Base-by-base conservation (phyloP, 2,113 vertebrate genomes). In the Laticauda colubrina region DNA sequence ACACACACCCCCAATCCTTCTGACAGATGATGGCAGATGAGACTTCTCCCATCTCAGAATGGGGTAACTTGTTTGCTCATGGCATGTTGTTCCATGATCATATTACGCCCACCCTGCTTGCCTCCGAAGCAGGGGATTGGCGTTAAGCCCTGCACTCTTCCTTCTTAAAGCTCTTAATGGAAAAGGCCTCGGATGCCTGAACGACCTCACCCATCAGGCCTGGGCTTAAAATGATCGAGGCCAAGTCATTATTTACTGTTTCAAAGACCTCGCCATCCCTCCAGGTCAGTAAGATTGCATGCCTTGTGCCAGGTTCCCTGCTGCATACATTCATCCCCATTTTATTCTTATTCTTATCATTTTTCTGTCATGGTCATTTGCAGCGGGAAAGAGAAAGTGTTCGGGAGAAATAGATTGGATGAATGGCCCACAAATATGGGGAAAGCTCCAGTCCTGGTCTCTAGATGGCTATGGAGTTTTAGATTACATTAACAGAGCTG, bases 101-200 rank as follows among this genome's bases (percentile, higher is more conserved):
- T 3, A 0, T 96, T 96, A 93, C 95, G 95, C 93, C 96, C 95
- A 94, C 95, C 53, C 57, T 90, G 91, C 93, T 91, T 95, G 91
- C 86, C 53, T 89, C 34, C 95, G 86, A 59, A 1, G 56, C 53
- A 61, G 92, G 94, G 94, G 91, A 92, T 59, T 94, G 94, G 14
- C 91, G 93, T 95, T 94, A 95, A 94, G 93, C 48, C 89, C 86
- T 86, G 91, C 93, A 91, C 88, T 94, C 95, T 93, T 96, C 92
- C 95, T 96, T 96, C 93, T 93, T 94, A 96, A 96, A 96, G 94
- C 95, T 94, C 94, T 95, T 94, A 94, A 96, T 93, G 94, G 95
- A 21, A 0, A 1, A 86, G 89, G 39, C 55, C 93, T 81, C 75
- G 88, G 26, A 92, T 95, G 4, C 18, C 26, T 51, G 59, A 93